Evolutionary conservation across 2,888 invertebrate species (phyloP).

Genomic region (Synergus umbraculus): DNA sequence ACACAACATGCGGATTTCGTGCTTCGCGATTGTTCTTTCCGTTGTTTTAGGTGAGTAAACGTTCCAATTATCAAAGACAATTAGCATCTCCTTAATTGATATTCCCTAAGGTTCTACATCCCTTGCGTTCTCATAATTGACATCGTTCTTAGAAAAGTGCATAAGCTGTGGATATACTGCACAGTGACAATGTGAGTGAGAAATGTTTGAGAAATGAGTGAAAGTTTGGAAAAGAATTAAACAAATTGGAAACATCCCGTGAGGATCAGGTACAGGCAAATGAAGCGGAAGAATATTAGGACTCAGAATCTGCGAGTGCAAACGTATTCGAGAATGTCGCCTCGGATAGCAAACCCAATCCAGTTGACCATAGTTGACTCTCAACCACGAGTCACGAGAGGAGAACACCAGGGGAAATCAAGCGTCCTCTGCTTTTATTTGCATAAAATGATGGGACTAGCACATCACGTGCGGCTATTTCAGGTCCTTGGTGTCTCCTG

Average conservation of each 20-base stretch:
- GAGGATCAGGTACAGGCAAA: constrained; percentile 17
- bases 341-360: constrained; percentile 36
- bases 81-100: neutral
- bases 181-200: neutral
- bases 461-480: constrained; percentile 68
- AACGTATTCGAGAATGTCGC: constrained; percentile 20
- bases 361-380: constrained; percentile 44
- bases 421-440: constrained; percentile 74
- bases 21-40: constrained; percentile 47
- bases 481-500: constrained; percentile 49
- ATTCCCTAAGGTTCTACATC: neutral
- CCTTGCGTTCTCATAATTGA: neutral
- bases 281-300: constrained; percentile 3
- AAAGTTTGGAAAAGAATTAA: constrained; percentile 1
- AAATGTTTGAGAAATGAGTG: neutral
- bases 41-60: constrained; percentile 55
- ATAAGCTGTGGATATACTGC: neutral
- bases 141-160: neutral
- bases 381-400: constrained; percentile 46
- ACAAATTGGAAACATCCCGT: neutral
- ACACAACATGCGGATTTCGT: constrained; percentile 50
- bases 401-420: constrained; percentile 76
- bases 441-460: constrained; percentile 76
- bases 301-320: neutral
- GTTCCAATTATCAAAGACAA: constrained; percentile 1